A percentile compares a stretch with the other conserved stretches of the same genome.
These are phyloP conservation scores for Panopea generosa DNA, from an alignment of 2,888 invertebrate genomes.

Conservation along the genomic window DNA sequence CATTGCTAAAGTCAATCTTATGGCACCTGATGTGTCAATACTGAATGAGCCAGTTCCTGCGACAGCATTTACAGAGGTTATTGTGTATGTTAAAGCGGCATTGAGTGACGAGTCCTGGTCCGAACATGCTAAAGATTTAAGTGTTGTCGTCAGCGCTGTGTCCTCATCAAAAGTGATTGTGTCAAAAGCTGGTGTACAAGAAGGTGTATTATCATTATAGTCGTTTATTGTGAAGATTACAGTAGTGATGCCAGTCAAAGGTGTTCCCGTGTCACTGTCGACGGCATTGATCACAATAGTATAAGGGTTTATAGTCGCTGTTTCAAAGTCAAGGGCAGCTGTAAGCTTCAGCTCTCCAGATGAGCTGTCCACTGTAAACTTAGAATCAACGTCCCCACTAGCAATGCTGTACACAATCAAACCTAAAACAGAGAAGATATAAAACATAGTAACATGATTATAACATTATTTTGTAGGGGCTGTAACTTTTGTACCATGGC, in stretches of 20 bases:
- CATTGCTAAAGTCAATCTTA: slow-evolving; percentile 61
- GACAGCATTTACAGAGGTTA: slow-evolving; percentile 61
- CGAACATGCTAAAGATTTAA: slow-evolving; percentile 91
- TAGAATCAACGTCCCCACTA: slow-evolving; percentile 55
- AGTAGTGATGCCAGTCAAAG: slow-evolving; percentile 89
- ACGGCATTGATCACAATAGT: slow-evolving; percentile 56
- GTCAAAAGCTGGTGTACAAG: slow-evolving; percentile 64
- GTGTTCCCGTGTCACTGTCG: slow-evolving; percentile 57
- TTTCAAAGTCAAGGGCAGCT: slow-evolving; percentile 73
- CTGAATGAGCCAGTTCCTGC: slow-evolving; percentile 52
- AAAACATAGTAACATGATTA: slow-evolving; percentile 2
- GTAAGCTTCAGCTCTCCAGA: slow-evolving; percentile 70
- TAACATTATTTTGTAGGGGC: slow-evolving; percentile 6
- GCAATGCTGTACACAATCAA: slow-evolving; percentile 56
- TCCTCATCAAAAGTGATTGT: slow-evolving; percentile 61
- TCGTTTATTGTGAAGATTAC: slow-evolving; percentile 88
- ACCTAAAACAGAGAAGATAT: slow-evolving; percentile 32
- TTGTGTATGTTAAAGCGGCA: slow-evolving; percentile 46
- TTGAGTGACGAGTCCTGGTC: slow-evolving; percentile 69
- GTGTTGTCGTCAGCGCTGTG: slow-evolving; percentile 75
- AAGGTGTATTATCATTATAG: slow-evolving; percentile 89
- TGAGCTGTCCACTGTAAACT: slow-evolving; percentile 65
- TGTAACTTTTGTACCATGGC: no score
- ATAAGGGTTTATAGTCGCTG: slow-evolving; percentile 60
- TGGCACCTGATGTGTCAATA: slow-evolving; percentile 55